Evolutionary conservation across 2,113 vertebrate species (phyloP).

Genomic region (Chelonoidis abingdonii): DNA sequence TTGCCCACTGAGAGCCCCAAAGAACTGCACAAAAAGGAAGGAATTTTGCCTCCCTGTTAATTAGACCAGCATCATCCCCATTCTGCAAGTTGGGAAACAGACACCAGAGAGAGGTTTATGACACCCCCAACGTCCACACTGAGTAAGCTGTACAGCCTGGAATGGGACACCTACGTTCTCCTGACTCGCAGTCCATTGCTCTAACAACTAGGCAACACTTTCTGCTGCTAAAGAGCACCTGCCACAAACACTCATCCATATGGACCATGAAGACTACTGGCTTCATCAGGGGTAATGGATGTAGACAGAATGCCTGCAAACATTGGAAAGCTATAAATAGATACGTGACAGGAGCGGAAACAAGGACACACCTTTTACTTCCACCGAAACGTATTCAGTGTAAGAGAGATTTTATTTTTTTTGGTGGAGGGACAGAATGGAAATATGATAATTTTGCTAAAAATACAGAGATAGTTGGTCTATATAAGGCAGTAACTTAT

Average conservation of each 20-base stretch:
- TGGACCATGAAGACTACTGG: fast-evolving
- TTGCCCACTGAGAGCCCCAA: neutral
- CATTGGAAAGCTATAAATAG: neutral
- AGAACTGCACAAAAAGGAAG: neutral
- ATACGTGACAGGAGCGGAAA: neutral
- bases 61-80: fast-evolving
- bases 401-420: constrained; percentile 15
- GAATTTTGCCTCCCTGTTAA: fast-evolving
- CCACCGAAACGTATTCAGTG: constrained; percentile 30
- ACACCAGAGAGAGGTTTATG: neutral
- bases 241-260: neutral
- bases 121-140: neutral
- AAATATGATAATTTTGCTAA: constrained; percentile 52
- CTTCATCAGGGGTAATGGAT: neutral
- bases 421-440: constrained; percentile 10
- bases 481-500: neutral
- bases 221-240: neutral
- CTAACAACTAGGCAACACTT: neutral
- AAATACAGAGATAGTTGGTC: neutral
- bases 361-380: neutral
- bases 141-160: neutral
- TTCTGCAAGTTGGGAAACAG: neutral
- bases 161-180: neutral
- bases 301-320: neutral
- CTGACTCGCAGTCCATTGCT: neutral